These are phyloP conservation scores for Hyperoplus immaculatus DNA, from an alignment of 2,797 vertebrate species.

Conservation along the genomic window DNA sequence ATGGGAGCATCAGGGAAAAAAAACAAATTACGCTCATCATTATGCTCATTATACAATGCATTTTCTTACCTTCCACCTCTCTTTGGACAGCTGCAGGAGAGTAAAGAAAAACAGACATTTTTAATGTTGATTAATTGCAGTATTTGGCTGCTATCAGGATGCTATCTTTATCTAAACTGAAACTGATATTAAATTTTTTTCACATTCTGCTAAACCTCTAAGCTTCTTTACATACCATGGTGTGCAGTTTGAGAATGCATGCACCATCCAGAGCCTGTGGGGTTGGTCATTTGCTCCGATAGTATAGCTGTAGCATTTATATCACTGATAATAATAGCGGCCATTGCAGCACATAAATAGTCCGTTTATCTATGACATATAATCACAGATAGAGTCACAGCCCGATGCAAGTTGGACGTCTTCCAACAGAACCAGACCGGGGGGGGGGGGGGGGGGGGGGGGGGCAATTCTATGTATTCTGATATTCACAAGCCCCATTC, in stretches of 20 bases:
- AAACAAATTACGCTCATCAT: conserved; percentile 58
- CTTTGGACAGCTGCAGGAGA: conserved; percentile 82
- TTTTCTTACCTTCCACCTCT: conserved; percentile 87
- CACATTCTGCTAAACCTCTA: not conserved
- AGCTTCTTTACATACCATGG: too few species aligned
- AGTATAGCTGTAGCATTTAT: not conserved
- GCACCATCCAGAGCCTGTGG: not conserved
- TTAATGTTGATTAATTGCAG: conserved; percentile 40
- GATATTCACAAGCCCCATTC: not conserved
- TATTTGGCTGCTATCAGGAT: conserved; percentile 22
- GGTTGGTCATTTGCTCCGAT: not conserved
- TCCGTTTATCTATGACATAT: not conserved
- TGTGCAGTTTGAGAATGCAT: not conserved
- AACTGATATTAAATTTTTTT: not conserved
- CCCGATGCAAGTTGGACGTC: not conserved
- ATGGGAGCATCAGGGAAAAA: conserved; percentile 69
- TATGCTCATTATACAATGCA: conserved; percentile 64
- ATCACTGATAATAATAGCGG: not conserved
- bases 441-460: too few species aligned
- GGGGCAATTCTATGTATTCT: not conserved
- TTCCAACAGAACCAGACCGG: not conserved
- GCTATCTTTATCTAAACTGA: conserved; percentile 19
- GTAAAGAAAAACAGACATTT: conserved; percentile 60
- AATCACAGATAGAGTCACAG: not conserved
- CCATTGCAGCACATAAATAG: not conserved